phyloP scores from a whole-genome alignment of 2,797 vertebrate species.

The Myotis pilosus region DNA sequence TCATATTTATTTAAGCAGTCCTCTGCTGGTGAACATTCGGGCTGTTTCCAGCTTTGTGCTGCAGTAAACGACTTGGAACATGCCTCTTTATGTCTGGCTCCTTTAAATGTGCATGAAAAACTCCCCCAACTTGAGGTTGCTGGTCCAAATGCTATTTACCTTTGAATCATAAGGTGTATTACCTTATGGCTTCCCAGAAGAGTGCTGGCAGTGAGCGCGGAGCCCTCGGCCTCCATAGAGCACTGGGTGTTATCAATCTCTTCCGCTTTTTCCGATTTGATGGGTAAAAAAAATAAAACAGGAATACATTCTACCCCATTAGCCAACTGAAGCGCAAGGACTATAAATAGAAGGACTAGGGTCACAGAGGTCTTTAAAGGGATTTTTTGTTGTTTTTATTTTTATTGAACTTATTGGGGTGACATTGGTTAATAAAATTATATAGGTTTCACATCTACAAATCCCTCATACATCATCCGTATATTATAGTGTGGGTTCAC shows the following conservation, averaged over 20 bases:
- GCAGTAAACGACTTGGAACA: background rate
- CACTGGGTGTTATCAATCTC: background rate
- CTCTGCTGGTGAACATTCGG: background rate
- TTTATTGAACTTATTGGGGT: background rate
- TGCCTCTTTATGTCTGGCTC: background rate
- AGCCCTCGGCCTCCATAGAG: background rate
- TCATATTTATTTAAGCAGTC: background rate
- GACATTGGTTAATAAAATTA: background rate
- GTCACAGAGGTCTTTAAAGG: background rate
- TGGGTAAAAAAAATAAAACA: background rate
- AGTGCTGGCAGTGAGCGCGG: background rate
- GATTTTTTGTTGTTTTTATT: background rate
- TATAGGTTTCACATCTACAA: background rate
- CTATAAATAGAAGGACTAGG: background rate
- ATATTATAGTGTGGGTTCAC: background rate
- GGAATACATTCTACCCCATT: background rate
- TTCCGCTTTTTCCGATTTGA: background rate
- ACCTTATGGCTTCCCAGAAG: background rate
- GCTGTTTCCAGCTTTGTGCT: background rate
- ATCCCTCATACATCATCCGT: background rate
- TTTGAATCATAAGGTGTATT: background rate
- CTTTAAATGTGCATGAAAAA: conserved; percentile 28
- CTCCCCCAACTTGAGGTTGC: background rate
- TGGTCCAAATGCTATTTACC: background rate
- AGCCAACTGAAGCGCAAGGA: background rate